Conservation (phyloP, 2,113 vertebrate species). For the Siniperca chuatsi region DNA sequence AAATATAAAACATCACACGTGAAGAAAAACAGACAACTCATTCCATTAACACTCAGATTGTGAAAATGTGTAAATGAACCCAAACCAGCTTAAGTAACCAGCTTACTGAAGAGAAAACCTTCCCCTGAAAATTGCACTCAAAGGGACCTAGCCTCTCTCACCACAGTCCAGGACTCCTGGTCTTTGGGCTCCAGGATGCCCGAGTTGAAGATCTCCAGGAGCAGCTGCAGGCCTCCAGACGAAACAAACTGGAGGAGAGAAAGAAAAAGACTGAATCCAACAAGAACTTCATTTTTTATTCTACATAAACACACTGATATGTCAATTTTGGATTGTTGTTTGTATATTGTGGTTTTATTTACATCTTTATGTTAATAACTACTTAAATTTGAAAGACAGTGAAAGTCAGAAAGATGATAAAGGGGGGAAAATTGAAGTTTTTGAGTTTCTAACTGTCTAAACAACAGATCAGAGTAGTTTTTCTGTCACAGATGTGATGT, state of each 20-base stretch:
- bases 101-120: too few relatives aligned
- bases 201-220: constrained; percentile 97
- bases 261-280: not conserved
- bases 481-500: not conserved
- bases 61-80: not conserved
- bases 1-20: not conserved
- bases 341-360: not conserved
- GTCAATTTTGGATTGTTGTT: not conserved
- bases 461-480: not conserved
- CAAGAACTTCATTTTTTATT: not conserved
- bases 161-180: constrained; percentile 98
- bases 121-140: not conserved
- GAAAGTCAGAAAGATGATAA: not conserved
- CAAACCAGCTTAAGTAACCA: too few relatives aligned
- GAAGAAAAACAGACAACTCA: not conserved
- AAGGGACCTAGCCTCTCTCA: constrained; percentile 74
- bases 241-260: constrained; percentile 90
- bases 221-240: constrained; percentile 96
- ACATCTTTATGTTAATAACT: not conserved
- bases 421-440: not conserved
- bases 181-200: constrained; percentile 97
- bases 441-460: not conserved
- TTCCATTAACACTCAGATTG: not conserved
- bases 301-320: not conserved
- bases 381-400: not conserved